Percentiles rank a stretch among this genome's conserved stretches.
Conservation (phyloP, 2,888 invertebrate species). For the Cheilosia vulpina region DNA sequence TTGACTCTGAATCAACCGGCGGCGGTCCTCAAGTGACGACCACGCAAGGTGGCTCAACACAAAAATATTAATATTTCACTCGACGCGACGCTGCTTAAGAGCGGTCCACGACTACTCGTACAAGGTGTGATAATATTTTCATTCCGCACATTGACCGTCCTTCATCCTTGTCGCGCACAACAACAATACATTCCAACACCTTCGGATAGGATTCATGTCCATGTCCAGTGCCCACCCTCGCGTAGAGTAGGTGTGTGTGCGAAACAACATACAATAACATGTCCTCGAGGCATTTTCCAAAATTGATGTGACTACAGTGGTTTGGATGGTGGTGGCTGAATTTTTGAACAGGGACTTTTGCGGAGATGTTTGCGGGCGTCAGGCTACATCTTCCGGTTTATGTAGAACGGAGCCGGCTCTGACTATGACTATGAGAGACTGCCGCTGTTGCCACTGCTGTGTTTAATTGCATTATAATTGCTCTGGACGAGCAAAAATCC, state of each 20-base stretch:
- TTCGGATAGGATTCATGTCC: conserved; percentile 7
- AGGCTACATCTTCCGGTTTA: conserved; percentile 70
- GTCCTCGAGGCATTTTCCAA: conserved; percentile 73
- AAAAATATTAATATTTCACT: conserved; percentile 71
- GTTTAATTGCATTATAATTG: conserved; percentile 76
- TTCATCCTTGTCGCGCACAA: conserved; percentile 39
- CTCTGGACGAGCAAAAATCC: conserved; percentile 69
- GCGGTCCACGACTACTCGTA: conserved; percentile 6
- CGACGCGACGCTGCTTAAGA: conserved; percentile 38
- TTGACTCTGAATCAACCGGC: conserved; percentile 64
- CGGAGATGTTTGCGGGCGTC: conserved; percentile 72
- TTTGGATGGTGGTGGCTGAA: conserved; percentile 28
- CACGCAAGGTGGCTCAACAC: conserved; percentile 35
- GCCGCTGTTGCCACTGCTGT: conserved; percentile 58
- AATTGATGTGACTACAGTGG: conserved; percentile 65
- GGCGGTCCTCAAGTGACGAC: conserved; percentile 43
- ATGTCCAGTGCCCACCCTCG: neutral
- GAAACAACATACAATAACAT: conserved; percentile 65
- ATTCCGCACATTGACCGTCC: conserved; percentile 63
- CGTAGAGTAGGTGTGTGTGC: conserved; percentile 35
- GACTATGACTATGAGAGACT: conserved; percentile 12
- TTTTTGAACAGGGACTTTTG: conserved; percentile 70
- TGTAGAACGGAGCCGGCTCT: neutral
- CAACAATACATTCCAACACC: conserved; percentile 68
- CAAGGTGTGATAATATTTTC: conserved; percentile 74